Evolutionary conservation across 2,797 vertebrate species (phyloP), one percentile per base, ranked within the genome.

Genomic region (Allobates femoralis): DNA sequence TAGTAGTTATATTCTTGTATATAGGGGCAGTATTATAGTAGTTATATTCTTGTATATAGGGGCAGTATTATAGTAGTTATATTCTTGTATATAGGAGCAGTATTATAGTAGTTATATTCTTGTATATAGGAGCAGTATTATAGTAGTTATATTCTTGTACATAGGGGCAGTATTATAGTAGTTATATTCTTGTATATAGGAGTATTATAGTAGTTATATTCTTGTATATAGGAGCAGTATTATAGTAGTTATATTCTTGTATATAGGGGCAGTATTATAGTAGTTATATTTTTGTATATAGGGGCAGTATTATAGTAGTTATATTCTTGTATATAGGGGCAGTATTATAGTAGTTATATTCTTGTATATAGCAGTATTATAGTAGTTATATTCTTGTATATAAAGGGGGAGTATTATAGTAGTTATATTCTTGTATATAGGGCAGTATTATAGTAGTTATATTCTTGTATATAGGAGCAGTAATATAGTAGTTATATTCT

Each of bases 201-300:
- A 14, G 58, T n/a, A n/a, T n/a, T n/a, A n/a, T n/a, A n/a, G n/a
- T n/a, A n/a, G n/a, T n/a, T n/a, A 55, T 55, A 55, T 55, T 55
- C 53, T 55, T 55, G 53, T 58, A 58, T 2, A 58, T 58, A 58
- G 56, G 56, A 58, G 56, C 56, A 58, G 56, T 58, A 58, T 58
- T 58, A 58, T 58, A 58, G 56, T 58, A 58, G 56, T 23, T 58
- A 58, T 58, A 58, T 58, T 58, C 56, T 58, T 58, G 56, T 58
- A 58, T 6, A 58, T 58, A 58, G 56, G 56, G n/a, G 56, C 56
- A 58, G 56, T 58, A 58, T 58, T 58, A 58, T 58, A 58, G n/a
- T n/a, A n/a, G n/a, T n/a, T n/a, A n/a, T n/a, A n/a, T n/a, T n/a
- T n/a, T n/a, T n/a, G n/a, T n/a, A 23, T n/a, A 58, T 58, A 58